Conservation (phyloP, 2,888 invertebrate genomes). For the Sialis lutaria region DNA sequence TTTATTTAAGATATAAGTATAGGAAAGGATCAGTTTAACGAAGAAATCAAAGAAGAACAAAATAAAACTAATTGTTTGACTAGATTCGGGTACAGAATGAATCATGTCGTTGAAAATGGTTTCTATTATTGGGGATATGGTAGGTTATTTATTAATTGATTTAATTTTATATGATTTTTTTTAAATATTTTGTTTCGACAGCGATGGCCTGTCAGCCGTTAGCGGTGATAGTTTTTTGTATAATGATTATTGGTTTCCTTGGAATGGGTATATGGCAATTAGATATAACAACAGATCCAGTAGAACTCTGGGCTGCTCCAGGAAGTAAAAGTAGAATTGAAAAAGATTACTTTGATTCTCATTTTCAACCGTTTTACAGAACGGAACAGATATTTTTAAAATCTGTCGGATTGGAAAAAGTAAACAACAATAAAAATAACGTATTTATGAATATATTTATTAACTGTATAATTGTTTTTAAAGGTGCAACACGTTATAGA, state of each 20-base stretch:
- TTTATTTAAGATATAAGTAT: no score
- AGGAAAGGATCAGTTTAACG: no score
- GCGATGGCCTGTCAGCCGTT: slow-evolving; percentile 51
- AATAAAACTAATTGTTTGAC: no score
- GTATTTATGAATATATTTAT: neutral
- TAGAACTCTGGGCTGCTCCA: slow-evolving; percentile 86
- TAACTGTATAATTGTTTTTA: neutral
- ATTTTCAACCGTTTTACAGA: slow-evolving; percentile 79
- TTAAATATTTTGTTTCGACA: slow-evolving; percentile 15
- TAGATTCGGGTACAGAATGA: no score
- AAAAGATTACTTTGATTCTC: slow-evolving; percentile 70
- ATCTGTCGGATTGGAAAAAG: slow-evolving; percentile 33
- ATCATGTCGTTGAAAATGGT: no score
- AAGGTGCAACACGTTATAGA: slow-evolving; percentile 21
- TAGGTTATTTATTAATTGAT: no score
- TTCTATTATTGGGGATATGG: no score
- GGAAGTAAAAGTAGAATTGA: slow-evolving; percentile 63
- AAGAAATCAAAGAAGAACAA: no score
- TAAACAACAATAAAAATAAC: slow-evolving; percentile 14
- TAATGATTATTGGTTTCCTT: slow-evolving; percentile 41
- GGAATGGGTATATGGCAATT: slow-evolving; percentile 49
- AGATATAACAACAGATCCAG: slow-evolving; percentile 69
- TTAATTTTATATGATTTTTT: no score
- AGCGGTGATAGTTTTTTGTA: slow-evolving; percentile 41
- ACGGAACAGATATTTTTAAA: slow-evolving; percentile 78